A percentile compares a stretch with the other conserved stretches of the same genome.
These are phyloP conservation scores for Mesitornis unicolor DNA, from an alignment of 2,113 vertebrate genomes.

Conservation along the genomic window DNA sequence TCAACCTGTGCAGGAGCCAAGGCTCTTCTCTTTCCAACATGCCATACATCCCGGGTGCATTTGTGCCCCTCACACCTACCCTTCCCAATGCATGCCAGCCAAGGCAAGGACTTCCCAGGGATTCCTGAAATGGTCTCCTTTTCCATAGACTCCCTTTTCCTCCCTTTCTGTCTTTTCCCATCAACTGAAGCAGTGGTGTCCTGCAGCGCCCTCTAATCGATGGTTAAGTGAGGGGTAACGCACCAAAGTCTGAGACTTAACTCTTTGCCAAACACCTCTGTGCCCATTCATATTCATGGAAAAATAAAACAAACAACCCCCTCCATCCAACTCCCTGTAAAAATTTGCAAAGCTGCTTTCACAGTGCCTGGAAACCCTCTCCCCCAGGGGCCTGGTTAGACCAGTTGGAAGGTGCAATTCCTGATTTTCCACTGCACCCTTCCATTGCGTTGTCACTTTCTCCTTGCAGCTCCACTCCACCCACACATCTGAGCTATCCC, in stretches of 20 bases:
- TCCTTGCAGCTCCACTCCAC: not conserved
- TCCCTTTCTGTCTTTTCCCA: not conserved
- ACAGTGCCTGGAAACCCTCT: not conserved
- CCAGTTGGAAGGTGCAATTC: not conserved
- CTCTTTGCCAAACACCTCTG: not conserved
- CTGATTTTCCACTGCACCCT: not conserved
- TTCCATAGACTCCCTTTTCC: not conserved
- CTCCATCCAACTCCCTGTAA: not conserved
- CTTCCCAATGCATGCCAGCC: not conserved
- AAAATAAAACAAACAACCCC: not conserved
- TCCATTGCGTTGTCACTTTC: not conserved
- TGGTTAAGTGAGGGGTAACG: not conserved
- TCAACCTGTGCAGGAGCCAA: not conserved
- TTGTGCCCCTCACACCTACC: not conserved
- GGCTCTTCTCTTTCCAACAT: not conserved
- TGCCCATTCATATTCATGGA: not conserved
- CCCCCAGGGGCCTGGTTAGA: not conserved
- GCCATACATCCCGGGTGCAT: rapidly evolving
- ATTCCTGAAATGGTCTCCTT: not conserved
- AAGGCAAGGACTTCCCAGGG: not conserved
- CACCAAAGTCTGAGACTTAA: not conserved
- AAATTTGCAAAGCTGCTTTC: not conserved
- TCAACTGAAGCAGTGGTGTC: not conserved
- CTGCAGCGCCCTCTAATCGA: not conserved
- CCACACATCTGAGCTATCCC: not conserved